phyloP scores from a whole-genome alignment of 2,113 vertebrate genomes.

The Gavia stellata region DNA sequence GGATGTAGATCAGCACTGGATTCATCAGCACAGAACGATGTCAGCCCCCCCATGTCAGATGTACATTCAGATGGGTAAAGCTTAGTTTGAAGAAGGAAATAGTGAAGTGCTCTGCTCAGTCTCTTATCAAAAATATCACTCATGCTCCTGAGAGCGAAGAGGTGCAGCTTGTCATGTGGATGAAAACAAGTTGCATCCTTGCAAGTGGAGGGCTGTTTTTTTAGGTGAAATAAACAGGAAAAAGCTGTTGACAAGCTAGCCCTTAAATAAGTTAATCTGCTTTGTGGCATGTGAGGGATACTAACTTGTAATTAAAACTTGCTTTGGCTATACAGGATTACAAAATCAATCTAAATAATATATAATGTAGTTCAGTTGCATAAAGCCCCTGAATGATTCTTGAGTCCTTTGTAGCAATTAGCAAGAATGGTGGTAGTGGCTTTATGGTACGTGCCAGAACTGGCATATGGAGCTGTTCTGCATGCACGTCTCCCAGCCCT shows the following conservation, averaged over 20 bases:
- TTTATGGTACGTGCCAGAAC: neutral
- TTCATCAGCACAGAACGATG: accelerated
- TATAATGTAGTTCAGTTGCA: neutral
- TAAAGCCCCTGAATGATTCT: neutral
- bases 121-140: neutral
- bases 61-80: accelerated
- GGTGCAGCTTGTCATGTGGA: neutral
- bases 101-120: neutral
- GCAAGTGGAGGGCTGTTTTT: neutral
- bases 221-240: neutral
- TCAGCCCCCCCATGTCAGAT: neutral
- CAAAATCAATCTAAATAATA: neutral
- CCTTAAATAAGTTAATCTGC: neutral
- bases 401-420: neutral
- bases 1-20: neutral
- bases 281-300: neutral
- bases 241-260: neutral
- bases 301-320: neutral
- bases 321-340: neutral
- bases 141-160: accelerated
- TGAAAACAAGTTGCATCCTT: neutral
- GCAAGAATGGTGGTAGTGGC: neutral
- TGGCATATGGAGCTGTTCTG: neutral
- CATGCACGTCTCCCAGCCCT: neutral
- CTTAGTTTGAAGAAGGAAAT: neutral